phyloP scores from a whole-genome alignment of 2,888 invertebrate species.

The Conistra vaccinii region DNA sequence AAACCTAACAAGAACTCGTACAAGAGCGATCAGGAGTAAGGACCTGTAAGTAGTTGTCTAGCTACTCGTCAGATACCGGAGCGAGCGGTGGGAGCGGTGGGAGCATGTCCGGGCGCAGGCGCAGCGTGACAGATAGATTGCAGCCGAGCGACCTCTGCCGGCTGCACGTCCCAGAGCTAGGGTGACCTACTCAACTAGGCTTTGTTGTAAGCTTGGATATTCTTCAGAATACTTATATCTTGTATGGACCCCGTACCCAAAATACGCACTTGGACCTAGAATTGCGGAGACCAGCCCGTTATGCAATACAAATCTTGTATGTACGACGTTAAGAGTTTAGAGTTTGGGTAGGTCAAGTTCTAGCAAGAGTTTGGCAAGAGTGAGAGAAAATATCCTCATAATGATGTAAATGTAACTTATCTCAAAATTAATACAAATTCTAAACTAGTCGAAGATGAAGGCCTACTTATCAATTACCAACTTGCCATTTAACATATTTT shows the following conservation, averaged over 20 bases:
- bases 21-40: slow-evolving; percentile 52
- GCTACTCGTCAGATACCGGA: slow-evolving; percentile 60
- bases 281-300: too few relatives aligned
- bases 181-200: slow-evolving; percentile 46
- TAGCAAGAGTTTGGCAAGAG: too few relatives aligned
- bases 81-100: slow-evolving; percentile 55
- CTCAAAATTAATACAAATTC: too few relatives aligned
- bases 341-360: too few relatives aligned
- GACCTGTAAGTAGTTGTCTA: slow-evolving; percentile 60
- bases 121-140: slow-evolving; percentile 70
- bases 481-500: not conserved
- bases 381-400: too few relatives aligned
- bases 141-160: slow-evolving; percentile 65
- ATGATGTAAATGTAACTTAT: too few relatives aligned
- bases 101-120: slow-evolving; percentile 59
- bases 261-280: too few relatives aligned
- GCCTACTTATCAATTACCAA: not conserved
- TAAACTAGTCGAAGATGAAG: too few relatives aligned
- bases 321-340: too few relatives aligned
- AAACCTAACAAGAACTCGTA: slow-evolving; percentile 9
- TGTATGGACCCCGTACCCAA: too few relatives aligned
- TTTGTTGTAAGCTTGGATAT: not conserved
- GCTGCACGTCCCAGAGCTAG: slow-evolving; percentile 53
- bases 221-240: not conserved
- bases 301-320: too few relatives aligned